These are phyloP conservation scores for Corynorhinus townsendii DNA, from an alignment of 2,113 vertebrate genomes.

Conservation along the genomic window DNA sequence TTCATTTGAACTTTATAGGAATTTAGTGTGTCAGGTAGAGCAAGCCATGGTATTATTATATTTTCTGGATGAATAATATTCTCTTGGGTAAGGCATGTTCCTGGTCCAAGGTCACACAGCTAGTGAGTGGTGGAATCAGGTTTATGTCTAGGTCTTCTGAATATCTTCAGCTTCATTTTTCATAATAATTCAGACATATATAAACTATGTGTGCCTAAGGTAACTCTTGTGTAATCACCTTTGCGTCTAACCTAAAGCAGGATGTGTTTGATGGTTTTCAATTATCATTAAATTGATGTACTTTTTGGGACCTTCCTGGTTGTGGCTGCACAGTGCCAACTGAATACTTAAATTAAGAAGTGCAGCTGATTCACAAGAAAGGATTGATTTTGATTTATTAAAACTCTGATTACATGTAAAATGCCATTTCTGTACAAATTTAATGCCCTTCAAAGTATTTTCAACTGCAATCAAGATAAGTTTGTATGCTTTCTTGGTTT, in stretches of 20 bases:
- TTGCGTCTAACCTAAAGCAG: background rate
- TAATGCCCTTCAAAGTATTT: background rate
- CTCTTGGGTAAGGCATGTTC: background rate
- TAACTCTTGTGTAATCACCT: background rate
- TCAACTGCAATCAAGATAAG: background rate
- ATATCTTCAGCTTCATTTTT: background rate
- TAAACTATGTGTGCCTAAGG: background rate
- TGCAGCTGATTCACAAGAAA: background rate
- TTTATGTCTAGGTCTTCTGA: background rate
- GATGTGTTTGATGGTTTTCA: background rate
- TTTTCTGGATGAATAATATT: slow-evolving; percentile 15
- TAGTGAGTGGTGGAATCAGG: background rate
- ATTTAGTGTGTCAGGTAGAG: background rate
- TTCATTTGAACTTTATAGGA: background rate
- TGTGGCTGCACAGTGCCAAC: background rate
- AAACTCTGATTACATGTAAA: background rate
- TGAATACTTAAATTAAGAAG: background rate
- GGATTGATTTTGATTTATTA: background rate
- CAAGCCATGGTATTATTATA: background rate
- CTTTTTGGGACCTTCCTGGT: background rate
- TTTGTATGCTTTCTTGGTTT: background rate
- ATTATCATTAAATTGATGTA: background rate
- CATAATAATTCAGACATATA: background rate
- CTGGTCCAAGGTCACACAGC: background rate
- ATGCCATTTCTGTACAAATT: background rate